Conservation (phyloP, 2,113 vertebrate genomes). For the Prunella fulvescens region DNA sequence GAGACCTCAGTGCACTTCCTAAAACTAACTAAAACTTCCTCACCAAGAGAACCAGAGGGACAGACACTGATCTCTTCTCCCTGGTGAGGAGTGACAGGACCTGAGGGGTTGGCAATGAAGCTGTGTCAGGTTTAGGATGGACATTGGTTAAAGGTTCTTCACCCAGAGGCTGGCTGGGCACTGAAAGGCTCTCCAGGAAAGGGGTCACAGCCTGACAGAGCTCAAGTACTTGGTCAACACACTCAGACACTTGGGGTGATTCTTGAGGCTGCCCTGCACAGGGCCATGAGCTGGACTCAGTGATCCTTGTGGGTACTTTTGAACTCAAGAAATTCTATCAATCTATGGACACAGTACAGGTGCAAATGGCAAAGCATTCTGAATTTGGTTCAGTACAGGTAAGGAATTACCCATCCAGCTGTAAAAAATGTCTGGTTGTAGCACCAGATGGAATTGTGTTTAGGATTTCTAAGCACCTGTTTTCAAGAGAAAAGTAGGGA, state of each 20-base stretch:
- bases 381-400: background rate
- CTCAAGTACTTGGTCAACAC: background rate
- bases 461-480: background rate
- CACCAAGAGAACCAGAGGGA: background rate
- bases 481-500: background rate
- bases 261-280: background rate
- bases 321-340: background rate
- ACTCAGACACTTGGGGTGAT: background rate
- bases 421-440: background rate
- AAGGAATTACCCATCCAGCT: background rate
- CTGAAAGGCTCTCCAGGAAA: background rate
- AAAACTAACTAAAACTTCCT: background rate
- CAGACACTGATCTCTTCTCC: background rate
- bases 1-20: background rate
- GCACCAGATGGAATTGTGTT: background rate
- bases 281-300: fast-evolving
- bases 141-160: background rate
- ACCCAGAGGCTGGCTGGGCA: background rate
- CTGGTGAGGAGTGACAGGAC: background rate
- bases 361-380: background rate
- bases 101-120: background rate
- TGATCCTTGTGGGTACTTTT: background rate
- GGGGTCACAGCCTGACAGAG: background rate
- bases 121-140: background rate
- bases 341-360: too few relatives aligned